These are phyloP conservation scores for Bugula neritina DNA, from an alignment of 2,888 invertebrate genomes.

Conservation along the genomic window DNA sequence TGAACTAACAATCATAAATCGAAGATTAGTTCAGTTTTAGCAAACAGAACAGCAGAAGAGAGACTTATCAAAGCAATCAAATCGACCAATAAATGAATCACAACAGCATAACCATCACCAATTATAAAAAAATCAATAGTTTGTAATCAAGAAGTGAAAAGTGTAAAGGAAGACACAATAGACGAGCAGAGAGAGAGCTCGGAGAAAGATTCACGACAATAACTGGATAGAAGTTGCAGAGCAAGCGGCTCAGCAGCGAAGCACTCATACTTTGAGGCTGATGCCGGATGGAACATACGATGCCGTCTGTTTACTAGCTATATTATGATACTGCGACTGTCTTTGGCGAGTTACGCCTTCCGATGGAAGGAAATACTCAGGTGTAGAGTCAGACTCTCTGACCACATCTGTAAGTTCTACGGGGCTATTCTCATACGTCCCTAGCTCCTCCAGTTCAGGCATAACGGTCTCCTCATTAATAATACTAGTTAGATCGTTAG, in stretches of 20 bases:
- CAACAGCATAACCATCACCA: no score
- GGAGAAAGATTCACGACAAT: neutral
- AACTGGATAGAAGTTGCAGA: no score
- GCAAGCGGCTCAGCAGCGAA: no score
- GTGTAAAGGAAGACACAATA: neutral
- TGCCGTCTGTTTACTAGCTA: constrained; percentile 8
- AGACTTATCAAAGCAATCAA: no score
- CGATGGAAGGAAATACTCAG: constrained; percentile 3
- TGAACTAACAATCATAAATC: no score
- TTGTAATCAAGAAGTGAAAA: no score
- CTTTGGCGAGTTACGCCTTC: constrained; percentile 3
- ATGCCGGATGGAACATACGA: constrained; percentile 19
- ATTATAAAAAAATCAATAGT: no score
- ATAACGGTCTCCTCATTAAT: constrained; percentile 10
- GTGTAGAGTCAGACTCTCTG: constrained; percentile 11
- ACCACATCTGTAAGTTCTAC: constrained; percentile 11
- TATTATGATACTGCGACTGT: neutral
- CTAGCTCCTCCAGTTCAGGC: constrained; percentile 15
- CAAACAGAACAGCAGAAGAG: no score
- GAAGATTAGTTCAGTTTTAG: no score
- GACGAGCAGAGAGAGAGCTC: neutral
- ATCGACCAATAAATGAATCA: no score
- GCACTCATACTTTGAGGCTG: constrained; percentile 20
- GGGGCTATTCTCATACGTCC: constrained; percentile 25
- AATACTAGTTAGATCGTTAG: neutral